A percentile compares a stretch with the other conserved stretches of the same genome.
Conservation (phyloP, 2,797 vertebrate species). For the Dendrocincla fuliginosa region DNA sequence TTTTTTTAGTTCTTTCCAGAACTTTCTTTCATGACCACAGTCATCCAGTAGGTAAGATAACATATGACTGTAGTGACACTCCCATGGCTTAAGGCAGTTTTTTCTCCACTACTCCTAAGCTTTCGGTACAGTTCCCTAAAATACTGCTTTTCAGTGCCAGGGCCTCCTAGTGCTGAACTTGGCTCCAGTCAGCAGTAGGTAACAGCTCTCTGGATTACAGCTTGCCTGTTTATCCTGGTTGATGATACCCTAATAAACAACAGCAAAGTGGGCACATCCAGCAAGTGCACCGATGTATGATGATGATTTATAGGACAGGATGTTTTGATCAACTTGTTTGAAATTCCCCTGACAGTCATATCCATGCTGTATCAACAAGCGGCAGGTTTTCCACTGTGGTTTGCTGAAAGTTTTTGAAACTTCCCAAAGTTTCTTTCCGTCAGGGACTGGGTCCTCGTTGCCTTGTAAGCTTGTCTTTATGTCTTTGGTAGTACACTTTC, state of each 20-base stretch:
- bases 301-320: neutral
- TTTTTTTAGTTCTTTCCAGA: neutral
- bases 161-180: neutral
- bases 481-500: neutral
- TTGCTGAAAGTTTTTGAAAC: neutral
- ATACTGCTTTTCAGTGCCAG: neutral
- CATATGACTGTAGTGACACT: neutral
- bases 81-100: neutral
- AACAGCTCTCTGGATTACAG: neutral
- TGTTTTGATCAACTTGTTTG: neutral
- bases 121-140: neutral
- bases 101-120: neutral
- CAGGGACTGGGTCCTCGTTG: neutral
- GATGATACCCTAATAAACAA: neutral
- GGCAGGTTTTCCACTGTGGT: neutral
- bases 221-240: neutral
- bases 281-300: neutral
- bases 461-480: neutral
- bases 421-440: neutral
- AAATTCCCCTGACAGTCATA: neutral
- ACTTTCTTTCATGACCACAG: neutral
- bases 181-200: neutral
- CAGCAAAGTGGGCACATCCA: rapidly evolving
- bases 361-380: rapidly evolving
- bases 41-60: neutral